Percentiles rank a stretch among this genome's conserved stretches.
phyloP scores from a whole-genome alignment of 2,113 vertebrate species.

The Pycnonotus jocosus region DNA sequence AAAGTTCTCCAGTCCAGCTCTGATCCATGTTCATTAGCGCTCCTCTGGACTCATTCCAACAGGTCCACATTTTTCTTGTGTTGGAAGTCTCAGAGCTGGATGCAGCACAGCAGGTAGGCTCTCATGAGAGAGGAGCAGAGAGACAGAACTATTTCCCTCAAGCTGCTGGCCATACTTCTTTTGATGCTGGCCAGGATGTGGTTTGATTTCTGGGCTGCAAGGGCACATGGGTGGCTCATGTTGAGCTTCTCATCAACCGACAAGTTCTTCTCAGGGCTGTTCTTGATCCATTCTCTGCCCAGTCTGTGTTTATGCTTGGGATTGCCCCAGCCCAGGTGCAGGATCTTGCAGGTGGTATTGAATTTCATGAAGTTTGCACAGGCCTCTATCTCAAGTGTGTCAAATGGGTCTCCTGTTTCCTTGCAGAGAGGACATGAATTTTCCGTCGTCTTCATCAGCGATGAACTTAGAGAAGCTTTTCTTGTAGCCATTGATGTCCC shows the following conservation, averaged over 20 bases:
- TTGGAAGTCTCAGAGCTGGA: background rate
- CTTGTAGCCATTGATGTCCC: background rate
- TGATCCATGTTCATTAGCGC: fast-evolving
- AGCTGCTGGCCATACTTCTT: background rate
- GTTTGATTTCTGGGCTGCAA: background rate
- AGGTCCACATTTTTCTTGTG: background rate
- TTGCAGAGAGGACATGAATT: background rate
- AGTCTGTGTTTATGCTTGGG: background rate
- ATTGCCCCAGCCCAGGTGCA: background rate
- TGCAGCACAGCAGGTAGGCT: background rate
- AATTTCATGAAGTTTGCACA: background rate
- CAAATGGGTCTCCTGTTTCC: background rate
- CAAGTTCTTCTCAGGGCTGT: background rate
- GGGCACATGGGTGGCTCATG: background rate
- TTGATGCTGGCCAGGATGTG: background rate
- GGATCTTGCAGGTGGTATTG: background rate
- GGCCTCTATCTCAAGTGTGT: background rate
- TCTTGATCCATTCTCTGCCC: background rate
- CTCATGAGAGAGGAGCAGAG: background rate
- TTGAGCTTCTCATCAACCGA: background rate
- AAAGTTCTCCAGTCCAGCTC: background rate
- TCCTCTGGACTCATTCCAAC: background rate
- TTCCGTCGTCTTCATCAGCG: background rate
- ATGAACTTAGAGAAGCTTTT: background rate
- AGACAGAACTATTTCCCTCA: background rate